A percentile compares a stretch with the other conserved stretches of the same genome.
Evolutionary conservation across 1,140 invertebrate genomes (phyloP).

Genomic region (Zaprionus camerounensis): DNA sequence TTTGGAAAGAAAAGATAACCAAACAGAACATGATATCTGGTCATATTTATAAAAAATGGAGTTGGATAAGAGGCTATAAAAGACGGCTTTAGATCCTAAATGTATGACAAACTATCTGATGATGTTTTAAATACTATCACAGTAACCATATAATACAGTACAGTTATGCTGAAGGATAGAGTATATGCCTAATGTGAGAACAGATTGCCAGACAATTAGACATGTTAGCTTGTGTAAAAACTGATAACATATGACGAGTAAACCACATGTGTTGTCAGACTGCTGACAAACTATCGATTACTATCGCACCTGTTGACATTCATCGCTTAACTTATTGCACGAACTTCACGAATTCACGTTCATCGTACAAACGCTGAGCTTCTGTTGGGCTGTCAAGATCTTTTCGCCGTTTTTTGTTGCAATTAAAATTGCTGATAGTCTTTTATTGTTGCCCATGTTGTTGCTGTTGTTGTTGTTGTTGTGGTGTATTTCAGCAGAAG

Average conservation of each 20-base stretch:
- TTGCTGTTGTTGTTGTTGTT: conserved; percentile 15
- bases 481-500: neutral
- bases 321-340: neutral
- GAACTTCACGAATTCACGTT: neutral
- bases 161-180: neutral
- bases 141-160: too few relatives aligned
- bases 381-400: neutral
- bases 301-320: neutral
- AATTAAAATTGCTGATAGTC: conserved; percentile 1
- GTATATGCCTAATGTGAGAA: neutral
- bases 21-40: too few relatives aligned
- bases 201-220: neutral
- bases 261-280: neutral
- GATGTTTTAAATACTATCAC: neutral
- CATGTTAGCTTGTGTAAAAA: neutral
- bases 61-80: too few relatives aligned
- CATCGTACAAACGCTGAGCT: neutral
- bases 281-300: neutral
- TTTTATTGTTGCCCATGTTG: conserved; percentile 9
- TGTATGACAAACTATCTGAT: neutral
- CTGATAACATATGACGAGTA: neutral
- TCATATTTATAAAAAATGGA: too few relatives aligned
- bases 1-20: too few relatives aligned
- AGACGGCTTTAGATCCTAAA: too few relatives aligned
- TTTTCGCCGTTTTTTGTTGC: neutral